Conservation (phyloP, 2,797 vertebrate species). For the Ceryle rudis region DNA sequence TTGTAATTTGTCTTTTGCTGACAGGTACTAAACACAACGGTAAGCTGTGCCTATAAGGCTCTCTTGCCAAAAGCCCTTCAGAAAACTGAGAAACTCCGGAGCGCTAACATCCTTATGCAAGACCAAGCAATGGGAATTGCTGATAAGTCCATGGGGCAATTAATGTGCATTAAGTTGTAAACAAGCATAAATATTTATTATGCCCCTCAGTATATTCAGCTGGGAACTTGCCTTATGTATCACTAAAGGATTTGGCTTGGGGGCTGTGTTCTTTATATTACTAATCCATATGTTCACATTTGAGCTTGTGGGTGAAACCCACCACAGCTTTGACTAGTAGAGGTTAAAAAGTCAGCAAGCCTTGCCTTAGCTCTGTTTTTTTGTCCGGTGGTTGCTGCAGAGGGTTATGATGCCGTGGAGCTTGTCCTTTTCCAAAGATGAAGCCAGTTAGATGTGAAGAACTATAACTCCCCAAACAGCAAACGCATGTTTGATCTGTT, state of each 20-base stretch:
- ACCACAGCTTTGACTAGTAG: neutral
- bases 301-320: neutral
- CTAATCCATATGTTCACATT: neutral
- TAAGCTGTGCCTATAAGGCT: neutral
- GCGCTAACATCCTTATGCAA: accelerated
- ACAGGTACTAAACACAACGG: neutral
- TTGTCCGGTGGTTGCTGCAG: neutral
- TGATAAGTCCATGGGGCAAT: neutral
- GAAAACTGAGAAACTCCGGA: neutral
- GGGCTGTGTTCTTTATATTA: neutral
- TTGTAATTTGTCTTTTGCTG: neutral
- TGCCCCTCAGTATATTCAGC: neutral
- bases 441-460: neutral
- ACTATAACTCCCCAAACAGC: accelerated
- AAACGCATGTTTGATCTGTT: accelerated
- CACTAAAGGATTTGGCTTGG: neutral
- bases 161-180: neutral
- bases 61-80: neutral
- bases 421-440: neutral
- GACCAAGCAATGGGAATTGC: neutral
- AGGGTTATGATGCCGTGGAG: neutral
- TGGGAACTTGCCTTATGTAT: neutral
- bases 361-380: neutral
- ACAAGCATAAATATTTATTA: neutral
- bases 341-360: neutral